Percentiles rank a stretch among this genome's conserved stretches.
These are phyloP conservation scores for Microctenopoma stevenorrisi DNA, from an alignment of 2,797 vertebrate species.

Conservation along the genomic window DNA sequence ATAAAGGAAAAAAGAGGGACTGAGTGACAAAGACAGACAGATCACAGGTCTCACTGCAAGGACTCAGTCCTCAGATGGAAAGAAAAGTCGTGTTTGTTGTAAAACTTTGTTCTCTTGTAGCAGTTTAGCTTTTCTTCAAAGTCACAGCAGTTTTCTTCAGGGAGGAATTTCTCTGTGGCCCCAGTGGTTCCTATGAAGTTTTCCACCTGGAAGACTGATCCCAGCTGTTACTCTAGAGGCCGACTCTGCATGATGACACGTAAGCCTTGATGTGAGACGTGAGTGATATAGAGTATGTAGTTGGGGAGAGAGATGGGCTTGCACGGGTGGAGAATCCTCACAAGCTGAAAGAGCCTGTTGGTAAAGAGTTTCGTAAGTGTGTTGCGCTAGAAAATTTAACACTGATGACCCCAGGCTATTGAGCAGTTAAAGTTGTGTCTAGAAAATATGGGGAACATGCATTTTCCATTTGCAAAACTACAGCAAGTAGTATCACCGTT, in stretches of 20 bases:
- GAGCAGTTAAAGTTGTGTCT: too few relatives aligned
- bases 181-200: constrained; percentile 21
- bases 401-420: too few relatives aligned
- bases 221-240: constrained; percentile 27
- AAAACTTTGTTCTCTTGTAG: constrained; percentile 18
- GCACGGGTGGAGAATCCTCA: constrained; percentile 5
- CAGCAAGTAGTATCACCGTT: too few relatives aligned
- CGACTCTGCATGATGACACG: constrained; percentile 10
- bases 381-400: too few relatives aligned
- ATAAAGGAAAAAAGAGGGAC: neutral
- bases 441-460: too few relatives aligned
- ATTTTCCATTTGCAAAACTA: too few relatives aligned
- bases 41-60: constrained; percentile 10
- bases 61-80: constrained; percentile 9
- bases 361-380: too few relatives aligned
- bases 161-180: constrained; percentile 26
- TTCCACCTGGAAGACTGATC: constrained; percentile 25
- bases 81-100: constrained; percentile 13
- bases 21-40: constrained; percentile 8
- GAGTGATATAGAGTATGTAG: constrained; percentile 2
- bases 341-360: constrained; percentile 1
- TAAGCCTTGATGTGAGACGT: constrained; percentile 7
- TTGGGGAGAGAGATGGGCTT: constrained; percentile 16
- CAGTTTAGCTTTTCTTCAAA: constrained; percentile 20
- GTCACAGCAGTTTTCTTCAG: constrained; percentile 17